Base-by-base conservation (phyloP, 2,113 vertebrate genomes). In the Peromyscus polionotus region DNA sequence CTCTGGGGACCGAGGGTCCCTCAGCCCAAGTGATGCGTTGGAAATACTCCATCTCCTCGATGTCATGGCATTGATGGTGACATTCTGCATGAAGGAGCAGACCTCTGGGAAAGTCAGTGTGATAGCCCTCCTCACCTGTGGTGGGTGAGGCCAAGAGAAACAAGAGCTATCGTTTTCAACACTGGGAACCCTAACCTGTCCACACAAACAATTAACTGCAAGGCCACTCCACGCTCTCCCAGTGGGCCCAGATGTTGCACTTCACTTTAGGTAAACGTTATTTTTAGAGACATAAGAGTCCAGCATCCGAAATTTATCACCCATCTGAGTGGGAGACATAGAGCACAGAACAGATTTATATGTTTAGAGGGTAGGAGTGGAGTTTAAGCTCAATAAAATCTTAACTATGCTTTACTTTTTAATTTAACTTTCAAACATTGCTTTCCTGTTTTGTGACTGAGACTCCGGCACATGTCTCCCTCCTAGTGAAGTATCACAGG, bases 361-460 rank as follows among this genome's bases (percentile, higher is more conserved):
- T 94, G 97, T 97, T 96, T 91, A 95, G 92, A 94, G 96, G 95
- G 98, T 96, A 97, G 94, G 93, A 96, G 96, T 79, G 93, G 97
- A 89, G 97, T 97, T 98, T 97, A 96, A 96, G 97, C 98, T 98
- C 97, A 97, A 97, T 98, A 98, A 98, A 98, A 96, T 98, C 97
- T 97, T 97, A 98, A 98, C 97, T 91, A 94, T 95, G 96, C 98
- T 98, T 98, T 97, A 97, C 97, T 98, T 98, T 97, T 97, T 98
- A 98, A 98, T 98, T 98, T 98, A 97, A 97, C 97, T 97, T 98
- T 97, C 96, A 98, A 98, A 98, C 97, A 97, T 95, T 96, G 96
- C 97, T 98, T 98, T 98, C 98, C 98, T 98, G 97, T 97, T 96
- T 97, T 97, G 96, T 97, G 97, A 97, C 97, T 95, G 79, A 98